Evolutionary conservation across 2,113 vertebrate species (phyloP).

Genomic region (Candoia aspera): DNA sequence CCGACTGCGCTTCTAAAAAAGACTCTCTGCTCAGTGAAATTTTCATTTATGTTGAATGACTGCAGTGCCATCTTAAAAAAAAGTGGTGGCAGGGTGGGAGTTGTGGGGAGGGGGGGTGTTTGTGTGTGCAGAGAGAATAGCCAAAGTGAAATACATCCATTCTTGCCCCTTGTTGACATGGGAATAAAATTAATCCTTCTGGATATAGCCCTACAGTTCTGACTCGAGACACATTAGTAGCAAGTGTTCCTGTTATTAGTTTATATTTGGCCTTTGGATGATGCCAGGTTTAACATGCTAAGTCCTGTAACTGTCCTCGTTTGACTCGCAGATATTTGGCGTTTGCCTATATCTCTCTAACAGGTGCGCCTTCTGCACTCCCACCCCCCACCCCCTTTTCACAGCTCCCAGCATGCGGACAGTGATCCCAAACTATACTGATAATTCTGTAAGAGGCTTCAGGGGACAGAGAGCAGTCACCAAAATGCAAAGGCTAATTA

Average conservation of each 20-base stretch:
- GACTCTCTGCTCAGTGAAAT: not conserved
- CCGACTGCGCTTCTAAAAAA: not conserved
- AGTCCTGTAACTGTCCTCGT: conserved; percentile 75
- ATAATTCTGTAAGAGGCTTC: conserved; percentile 69
- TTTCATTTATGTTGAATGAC: conserved; percentile 39
- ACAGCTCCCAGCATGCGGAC: conserved; percentile 44
- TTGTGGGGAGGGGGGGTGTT: not conserved
- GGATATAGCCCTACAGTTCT: conserved; percentile 68
- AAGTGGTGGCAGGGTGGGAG: not conserved
- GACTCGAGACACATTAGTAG: conserved; percentile 73
- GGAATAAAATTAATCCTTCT: conserved; percentile 73
- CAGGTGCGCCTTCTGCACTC: conserved; percentile 77
- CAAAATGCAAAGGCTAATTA: conserved; percentile 75
- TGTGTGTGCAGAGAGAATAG: not conserved
- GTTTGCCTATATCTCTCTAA: conserved; percentile 77
- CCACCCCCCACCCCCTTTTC: conserved; percentile 43
- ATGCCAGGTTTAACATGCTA: conserved; percentile 69
- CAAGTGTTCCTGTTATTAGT: conserved; percentile 75
- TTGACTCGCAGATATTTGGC: conserved; percentile 79
- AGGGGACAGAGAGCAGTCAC: conserved; percentile 66
- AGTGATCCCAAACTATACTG: conserved; percentile 56
- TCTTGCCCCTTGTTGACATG: conserved; percentile 65
- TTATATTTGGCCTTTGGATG: conserved; percentile 75
- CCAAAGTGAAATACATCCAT: conserved; percentile 54
- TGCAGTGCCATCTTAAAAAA: conserved; percentile 32